phyloP scores from a whole-genome alignment of 2,888 invertebrate species.

The Clitarchus hookeri region DNA sequence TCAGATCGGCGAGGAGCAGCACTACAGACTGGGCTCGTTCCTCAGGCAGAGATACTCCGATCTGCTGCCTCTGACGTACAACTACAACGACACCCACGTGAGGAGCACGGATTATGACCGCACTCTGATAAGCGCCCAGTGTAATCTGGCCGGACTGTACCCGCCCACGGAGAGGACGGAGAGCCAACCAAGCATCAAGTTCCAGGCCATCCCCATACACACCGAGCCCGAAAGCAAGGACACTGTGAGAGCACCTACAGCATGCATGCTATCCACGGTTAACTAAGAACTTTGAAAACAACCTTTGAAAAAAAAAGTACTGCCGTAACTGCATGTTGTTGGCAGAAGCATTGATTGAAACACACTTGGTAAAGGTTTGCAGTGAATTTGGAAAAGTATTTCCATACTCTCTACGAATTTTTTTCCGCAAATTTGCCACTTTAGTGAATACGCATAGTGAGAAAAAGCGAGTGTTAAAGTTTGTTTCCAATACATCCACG shows the following conservation, averaged over 20 bases:
- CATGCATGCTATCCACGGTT: no score
- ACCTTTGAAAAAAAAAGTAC: no score
- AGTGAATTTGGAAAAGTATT: no score
- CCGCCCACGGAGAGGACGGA: slow-evolving; percentile 44
- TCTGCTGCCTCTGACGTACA: slow-evolving; percentile 5
- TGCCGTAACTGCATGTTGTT: no score
- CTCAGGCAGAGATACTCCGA: not conserved
- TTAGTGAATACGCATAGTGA: no score
- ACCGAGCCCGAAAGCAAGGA: slow-evolving; percentile 52
- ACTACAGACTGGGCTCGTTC: not conserved
- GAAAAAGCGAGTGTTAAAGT: no score
- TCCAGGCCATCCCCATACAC: slow-evolving; percentile 61
- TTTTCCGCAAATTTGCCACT: no score
- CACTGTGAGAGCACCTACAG: slow-evolving; percentile 29
- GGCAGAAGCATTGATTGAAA: no score
- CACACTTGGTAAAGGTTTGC: no score
- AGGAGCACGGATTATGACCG: slow-evolving; percentile 57
- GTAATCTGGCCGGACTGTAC: slow-evolving; percentile 55
- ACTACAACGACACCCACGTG: slow-evolving; percentile 1
- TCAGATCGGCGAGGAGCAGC: slow-evolving; percentile 23
- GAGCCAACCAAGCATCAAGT: slow-evolving; percentile 49
- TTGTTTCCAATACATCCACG: no score
- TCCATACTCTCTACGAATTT: no score
- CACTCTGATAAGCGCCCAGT: slow-evolving; percentile 56
- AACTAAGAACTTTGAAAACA: no score